Evolutionary conservation across 2,113 vertebrate species (phyloP), one percentile per base, ranked within the genome.

Genomic region (Zingel zingel): DNA sequence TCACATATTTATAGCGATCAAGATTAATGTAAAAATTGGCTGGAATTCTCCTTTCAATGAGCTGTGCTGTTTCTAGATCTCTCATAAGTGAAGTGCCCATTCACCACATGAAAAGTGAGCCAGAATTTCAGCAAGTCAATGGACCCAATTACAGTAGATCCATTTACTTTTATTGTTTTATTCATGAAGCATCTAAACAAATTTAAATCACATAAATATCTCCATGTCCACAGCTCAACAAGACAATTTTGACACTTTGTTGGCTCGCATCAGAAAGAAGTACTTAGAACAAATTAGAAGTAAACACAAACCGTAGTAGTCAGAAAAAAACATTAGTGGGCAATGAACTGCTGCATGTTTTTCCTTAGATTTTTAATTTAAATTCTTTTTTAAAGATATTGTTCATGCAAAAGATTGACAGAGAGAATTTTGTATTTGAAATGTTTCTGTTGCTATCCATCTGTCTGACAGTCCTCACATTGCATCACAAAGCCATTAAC

Each of bases 401-500:
- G 18, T 69, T 9, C 23, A n/a, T 68, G 78, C 62, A 27, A 73
- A 53, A 63, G 50, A 89, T 78, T 76, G 39, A 71, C 70, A 58
- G 67, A 61, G 51, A 81, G 84, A 2, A 19, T 73, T 85, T 57
- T 11, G 6, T 64, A 9, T 87, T 64, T 15, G 19, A 68, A 23
- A 72, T 67, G 45, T 63, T 36, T 83, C 54, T 74, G 19, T 59
- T 82, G 19, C 21, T 16, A 47, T 72, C 47, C 25, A 27, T 78
- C 70, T 18, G 59, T 83, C 85, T 81, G 87, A 74, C 83, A 79
- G 48, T 72, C 65, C 65, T 74, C 64, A 63, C 70, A 36, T 54
- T 82, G 63, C 47, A 86, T 57, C 39, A 21, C 61, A 56, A 74
- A 83, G 53, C 51, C 43, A 79, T 85, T 85, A 87, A 81, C 64